phyloP scores from a whole-genome alignment of 2,113 vertebrate genomes.

The Elaphurus davidianus region DNA sequence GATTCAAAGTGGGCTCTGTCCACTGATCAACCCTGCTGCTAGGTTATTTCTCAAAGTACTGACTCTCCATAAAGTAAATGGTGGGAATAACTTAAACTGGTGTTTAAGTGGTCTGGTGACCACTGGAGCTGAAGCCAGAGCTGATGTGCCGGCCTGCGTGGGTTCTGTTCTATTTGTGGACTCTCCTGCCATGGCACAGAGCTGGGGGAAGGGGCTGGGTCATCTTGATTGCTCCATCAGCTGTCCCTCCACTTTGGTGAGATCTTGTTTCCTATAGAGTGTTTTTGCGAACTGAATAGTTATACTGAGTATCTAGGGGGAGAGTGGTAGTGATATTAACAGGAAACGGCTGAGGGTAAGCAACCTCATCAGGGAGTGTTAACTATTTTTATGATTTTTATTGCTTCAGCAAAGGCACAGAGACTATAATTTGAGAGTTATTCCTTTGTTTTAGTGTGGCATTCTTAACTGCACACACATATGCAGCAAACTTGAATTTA shows the following conservation, averaged over 20 bases:
- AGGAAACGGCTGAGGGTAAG: neutral
- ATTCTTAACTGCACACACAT: constrained; percentile 27
- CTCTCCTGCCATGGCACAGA: neutral
- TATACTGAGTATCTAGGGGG: neutral
- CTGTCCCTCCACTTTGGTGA: neutral
- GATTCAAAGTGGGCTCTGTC: neutral
- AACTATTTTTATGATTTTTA: neutral
- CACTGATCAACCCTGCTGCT: neutral
- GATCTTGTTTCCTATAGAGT: neutral
- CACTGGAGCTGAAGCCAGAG: neutral
- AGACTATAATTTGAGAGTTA: neutral
- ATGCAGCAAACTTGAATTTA: constrained; percentile 31
- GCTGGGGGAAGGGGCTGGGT: neutral
- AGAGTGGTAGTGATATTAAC: neutral
- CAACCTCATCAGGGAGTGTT: neutral
- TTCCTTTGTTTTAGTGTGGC: constrained; percentile 1
- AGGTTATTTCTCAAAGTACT: neutral
- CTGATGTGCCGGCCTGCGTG: neutral
- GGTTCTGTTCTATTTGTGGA: neutral
- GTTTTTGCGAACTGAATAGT: neutral
- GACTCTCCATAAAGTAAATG: neutral
- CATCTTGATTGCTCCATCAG: neutral
- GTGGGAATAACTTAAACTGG: neutral
- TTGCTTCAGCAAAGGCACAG: neutral
- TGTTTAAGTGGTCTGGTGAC: too few species aligned